Percentiles rank a stretch among this genome's conserved stretches.
Evolutionary conservation across 2,888 invertebrate genomes (phyloP).

Genomic region (Congeria kusceri): DNA sequence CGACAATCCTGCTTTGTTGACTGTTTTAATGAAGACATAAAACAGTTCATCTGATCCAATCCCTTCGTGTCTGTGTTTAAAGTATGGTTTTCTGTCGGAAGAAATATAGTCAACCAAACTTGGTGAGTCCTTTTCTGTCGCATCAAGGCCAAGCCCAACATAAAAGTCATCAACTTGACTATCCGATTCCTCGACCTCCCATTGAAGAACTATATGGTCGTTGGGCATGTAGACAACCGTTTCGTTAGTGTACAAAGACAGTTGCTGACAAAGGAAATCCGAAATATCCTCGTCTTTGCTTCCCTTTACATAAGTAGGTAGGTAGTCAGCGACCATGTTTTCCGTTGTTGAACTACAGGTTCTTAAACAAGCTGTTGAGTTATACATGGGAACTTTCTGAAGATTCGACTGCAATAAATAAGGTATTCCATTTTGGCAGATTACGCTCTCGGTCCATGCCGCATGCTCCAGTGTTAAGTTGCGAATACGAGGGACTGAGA

Average conservation of each 20-base stretch:
- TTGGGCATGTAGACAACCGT: slow-evolving; percentile 56
- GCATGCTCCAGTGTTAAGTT: slow-evolving; percentile 58
- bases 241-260: slow-evolving; percentile 4
- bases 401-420: slow-evolving; percentile 24
- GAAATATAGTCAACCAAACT: slow-evolving; percentile 50
- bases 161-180: slow-evolving; percentile 62
- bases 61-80: slow-evolving; percentile 49
- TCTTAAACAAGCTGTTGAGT: not conserved
- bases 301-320: not conserved
- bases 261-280: slow-evolving; percentile 24
- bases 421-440: slow-evolving; percentile 33
- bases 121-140: slow-evolving; percentile 29
- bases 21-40: slow-evolving; percentile 58
- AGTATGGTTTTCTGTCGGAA: slow-evolving; percentile 41
- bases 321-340: too few species aligned
- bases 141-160: slow-evolving; percentile 58
- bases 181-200: slow-evolving; percentile 56
- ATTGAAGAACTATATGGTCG: slow-evolving; percentile 52
- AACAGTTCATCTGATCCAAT: slow-evolving; percentile 52
- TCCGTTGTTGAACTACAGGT: not conserved
- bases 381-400: not conserved
- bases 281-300: slow-evolving; percentile 17
- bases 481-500: slow-evolving; percentile 46
- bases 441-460: slow-evolving; percentile 36
- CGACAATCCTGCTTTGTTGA: slow-evolving; percentile 64